Base-by-base conservation (phyloP, 2,113 vertebrate species). In the Lepidothrix coronata region DNA sequence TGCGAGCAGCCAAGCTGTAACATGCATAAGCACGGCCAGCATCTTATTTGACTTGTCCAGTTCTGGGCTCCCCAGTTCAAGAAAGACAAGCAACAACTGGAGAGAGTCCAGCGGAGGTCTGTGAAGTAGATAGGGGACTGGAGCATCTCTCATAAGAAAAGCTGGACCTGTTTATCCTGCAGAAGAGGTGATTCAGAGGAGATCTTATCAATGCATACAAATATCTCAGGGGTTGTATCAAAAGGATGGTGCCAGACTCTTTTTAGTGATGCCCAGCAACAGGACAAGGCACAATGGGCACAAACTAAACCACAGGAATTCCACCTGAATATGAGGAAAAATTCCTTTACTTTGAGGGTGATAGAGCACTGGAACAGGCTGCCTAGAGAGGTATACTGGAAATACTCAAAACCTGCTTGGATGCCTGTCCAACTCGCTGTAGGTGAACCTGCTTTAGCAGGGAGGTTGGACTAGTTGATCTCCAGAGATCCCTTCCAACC, bases 11-110 rank as follows among this genome's bases (percentile, higher is more conserved):
- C 39, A 49, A 44, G 25, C n/a, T 44, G 31, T 70, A 55, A 49
- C 1, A 3, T 39, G 46, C 0, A 1, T 61, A 23, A 31, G 8
- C 37, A 43, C 2, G 1, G 12, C 30, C 1, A 0, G 11, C 35
- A 85, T 27, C 31, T 62, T 61, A 20, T 65, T 90, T 7, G 8
- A 49, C 55, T 57, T 57, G 31, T 57, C 55, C 31, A 21, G 55
- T n/a, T n/a, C 55, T 57, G 55, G 55, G 55, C 55, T 57, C 31
- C 20, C 31, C 55, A 57, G 18, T 22, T 57, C 55, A 57, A 14
- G 31, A n/a, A 57, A 57, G 55, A n/a, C 20, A 22, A 57, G 55
- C 31, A 57, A 57, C 30, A 31, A 21, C 20, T 22, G 31, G 20
- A n/a, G 20, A 22, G 31, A n/a, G 20, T 57, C 55, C 31, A 57